Percentiles rank a stretch among this genome's conserved stretches.
Evolutionary conservation across 2,113 vertebrate genomes (phyloP).

Genomic region (Perca flavescens): DNA sequence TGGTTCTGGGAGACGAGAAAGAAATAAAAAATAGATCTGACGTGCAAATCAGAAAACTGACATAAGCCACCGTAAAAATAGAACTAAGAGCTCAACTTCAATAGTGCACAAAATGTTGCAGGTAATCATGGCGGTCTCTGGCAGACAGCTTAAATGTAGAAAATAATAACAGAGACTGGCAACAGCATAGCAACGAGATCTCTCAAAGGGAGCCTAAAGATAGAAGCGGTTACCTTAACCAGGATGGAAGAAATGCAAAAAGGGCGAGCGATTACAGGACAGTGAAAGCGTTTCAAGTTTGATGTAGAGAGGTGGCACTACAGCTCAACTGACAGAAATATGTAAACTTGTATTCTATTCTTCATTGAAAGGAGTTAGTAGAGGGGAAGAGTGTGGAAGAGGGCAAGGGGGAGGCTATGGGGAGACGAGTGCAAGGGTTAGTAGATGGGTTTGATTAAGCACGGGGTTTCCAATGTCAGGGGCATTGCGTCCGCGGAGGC

Average conservation of each 20-base stretch:
- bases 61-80: constrained; percentile 40
- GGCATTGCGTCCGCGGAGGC: constrained; percentile 86
- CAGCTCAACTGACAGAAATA: constrained; percentile 74
- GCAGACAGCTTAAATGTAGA: constrained; percentile 26
- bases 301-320: constrained; percentile 73
- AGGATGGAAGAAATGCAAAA: constrained; percentile 16
- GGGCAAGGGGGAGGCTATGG: constrained; percentile 24
- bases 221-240: constrained; percentile 46
- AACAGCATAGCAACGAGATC: constrained; percentile 34
- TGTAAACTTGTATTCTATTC: constrained; percentile 86
- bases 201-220: constrained; percentile 49
- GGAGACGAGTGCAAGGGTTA: constrained; percentile 49
- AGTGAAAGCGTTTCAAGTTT: constrained; percentile 62
- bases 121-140: constrained; percentile 46
- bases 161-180: constrained; percentile 38
- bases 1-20: constrained; percentile 46
- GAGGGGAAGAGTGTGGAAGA: constrained; percentile 3
- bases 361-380: constrained; percentile 79
- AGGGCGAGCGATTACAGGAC: constrained; percentile 40
- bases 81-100: constrained; percentile 58
- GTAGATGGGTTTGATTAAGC: constrained; percentile 49
- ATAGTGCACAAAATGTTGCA: constrained; percentile 64
- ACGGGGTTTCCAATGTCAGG: constrained; percentile 72
- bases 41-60: constrained; percentile 62
- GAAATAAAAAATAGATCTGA: constrained; percentile 38